Evolutionary conservation across 2,797 vertebrate genomes (phyloP), one percentile per base, ranked within the genome.

Genomic region (Acrossocheilus wenchowensis): DNA sequence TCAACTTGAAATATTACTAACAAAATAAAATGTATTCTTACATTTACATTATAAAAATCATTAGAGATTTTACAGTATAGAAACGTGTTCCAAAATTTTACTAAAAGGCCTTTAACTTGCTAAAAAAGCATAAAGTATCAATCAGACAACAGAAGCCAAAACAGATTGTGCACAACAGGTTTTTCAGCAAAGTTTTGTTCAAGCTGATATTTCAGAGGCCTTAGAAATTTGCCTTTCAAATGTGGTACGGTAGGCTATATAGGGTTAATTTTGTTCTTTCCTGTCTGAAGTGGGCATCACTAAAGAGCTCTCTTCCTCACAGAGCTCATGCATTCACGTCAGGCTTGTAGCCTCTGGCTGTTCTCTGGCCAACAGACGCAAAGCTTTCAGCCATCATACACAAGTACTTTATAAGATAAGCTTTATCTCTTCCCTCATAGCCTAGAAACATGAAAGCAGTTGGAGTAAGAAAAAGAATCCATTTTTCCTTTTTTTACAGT

Each of bases 301-400:
- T 62, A 62, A n/a, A 43, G 11, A 48, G 7, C 23, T 43, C 36
- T 78, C 52, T 50, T 81, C 68, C 21, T 72, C 84, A 26, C 41
- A 78, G 54, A 62, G n/a, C 43, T 78, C 3, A 64, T 26, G 45
- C 30, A 17, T 43, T 82, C 30, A 30, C 14, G 43, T 86, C 79
- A 80, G 50, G 41, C 43, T 5, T 57, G 14, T n/a, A 48, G 21
- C 57, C 6, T 74, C 74, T 48, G 71, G 43, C 50, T 83, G 19
- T 77, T 75, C 71, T 74, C 71, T 45, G 82, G 21, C 72, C 74
- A 80, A 50, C 75, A 87, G 74, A 78, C 57, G 4, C 21, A 83
- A 80, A 66, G 69, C 81, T 52, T 87, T 87, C 41, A 71, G 14
- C 48, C 68, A 30, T 36, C 52, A 72, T 21, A 54, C 79, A 78